Base-by-base conservation (phyloP, 2,113 vertebrate species). In the Camelus bactrianus region DNA sequence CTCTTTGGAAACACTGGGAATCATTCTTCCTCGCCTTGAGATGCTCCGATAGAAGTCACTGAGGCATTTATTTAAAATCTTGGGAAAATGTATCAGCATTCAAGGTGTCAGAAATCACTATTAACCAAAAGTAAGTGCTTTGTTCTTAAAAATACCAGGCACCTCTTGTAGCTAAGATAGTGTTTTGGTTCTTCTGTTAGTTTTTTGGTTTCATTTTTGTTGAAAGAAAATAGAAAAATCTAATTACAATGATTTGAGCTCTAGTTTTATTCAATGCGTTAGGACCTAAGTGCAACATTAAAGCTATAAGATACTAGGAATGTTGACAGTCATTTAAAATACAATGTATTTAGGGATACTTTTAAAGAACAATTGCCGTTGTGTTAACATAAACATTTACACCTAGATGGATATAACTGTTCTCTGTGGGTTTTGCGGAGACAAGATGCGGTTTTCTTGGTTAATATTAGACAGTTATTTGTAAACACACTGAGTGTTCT, bases 281-380 rank as follows among this genome's bases (percentile, higher is more conserved):
- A 48, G 28, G 91, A 91, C 26, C 17, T 82, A 64, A 65, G 42
- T 92, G 38, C 13, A 76, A 14, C n/a, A n/a, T 72, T 94, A 83
- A 94, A 96, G n/a, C 70, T 80, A 81, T 7, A 93, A 93, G 17
- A 32, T 54, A 65, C n/a, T 7, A 85, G 50, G 35, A n/a, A 81
- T 93, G 46, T 72, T 89, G 52, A 85, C 38, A 85, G 30, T 89
- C 32, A 89, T 60, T 97, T 95, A 72, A 95, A 94, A 93, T 67
- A 89, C 76, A 38, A 38, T 35, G 19, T 77, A 67, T 89, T 26
- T 80, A 38, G 82, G n/a, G n/a, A 77, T 84, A 60, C 9, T 64
- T 79, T 93, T 69, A 64, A 91, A 93, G 22, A 83, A 15, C 24
- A 42, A 1, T 76, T 87, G 16, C 30, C 26, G 94, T 79, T 72